These are phyloP conservation scores for Aleiodes sp. DNA, from an alignment of 1,140 invertebrate genomes.

Conservation along the genomic window DNA sequence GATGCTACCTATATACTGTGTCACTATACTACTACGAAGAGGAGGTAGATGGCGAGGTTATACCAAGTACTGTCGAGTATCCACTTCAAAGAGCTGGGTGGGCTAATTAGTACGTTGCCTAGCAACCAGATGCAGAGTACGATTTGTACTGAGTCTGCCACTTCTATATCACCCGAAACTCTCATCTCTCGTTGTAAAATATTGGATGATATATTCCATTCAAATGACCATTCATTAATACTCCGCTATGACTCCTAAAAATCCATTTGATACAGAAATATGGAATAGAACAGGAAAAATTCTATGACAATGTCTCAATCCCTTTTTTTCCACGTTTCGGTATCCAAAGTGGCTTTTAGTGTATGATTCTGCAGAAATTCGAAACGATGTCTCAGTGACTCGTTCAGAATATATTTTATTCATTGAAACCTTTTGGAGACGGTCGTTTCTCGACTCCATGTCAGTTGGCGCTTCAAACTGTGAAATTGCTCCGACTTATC, in stretches of 20 bases:
- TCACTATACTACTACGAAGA: conserved; percentile 1
- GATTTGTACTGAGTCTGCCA: conserved; percentile 54
- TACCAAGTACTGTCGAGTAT: conserved; percentile 62
- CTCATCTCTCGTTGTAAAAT: background rate
- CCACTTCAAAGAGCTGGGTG: conserved; percentile 66
- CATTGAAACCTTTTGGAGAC: background rate
- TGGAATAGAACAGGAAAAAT: background rate
- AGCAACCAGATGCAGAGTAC: conserved; percentile 58
- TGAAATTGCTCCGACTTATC: conserved; percentile 64
- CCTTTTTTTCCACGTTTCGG: background rate
- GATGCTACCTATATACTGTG: conserved; percentile 10
- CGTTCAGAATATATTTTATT: conserved; percentile 6
- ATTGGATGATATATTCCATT: conserved; percentile 1
- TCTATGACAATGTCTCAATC: background rate
- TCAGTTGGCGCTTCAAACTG: conserved; percentile 49
- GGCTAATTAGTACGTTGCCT: conserved; percentile 67
- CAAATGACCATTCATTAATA: too few relatives aligned
- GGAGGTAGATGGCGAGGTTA: conserved; percentile 39
- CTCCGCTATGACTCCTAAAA: too few relatives aligned
- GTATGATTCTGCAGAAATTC: background rate
- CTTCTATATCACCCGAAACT: conserved; percentile 20
- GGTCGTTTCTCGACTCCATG: conserved; percentile 41
- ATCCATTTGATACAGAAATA: background rate
- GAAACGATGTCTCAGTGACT: background rate
- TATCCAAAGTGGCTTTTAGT: background rate